Evolutionary conservation across 2,888 invertebrate species (phyloP).

Genomic region (Venusia cambrica): DNA sequence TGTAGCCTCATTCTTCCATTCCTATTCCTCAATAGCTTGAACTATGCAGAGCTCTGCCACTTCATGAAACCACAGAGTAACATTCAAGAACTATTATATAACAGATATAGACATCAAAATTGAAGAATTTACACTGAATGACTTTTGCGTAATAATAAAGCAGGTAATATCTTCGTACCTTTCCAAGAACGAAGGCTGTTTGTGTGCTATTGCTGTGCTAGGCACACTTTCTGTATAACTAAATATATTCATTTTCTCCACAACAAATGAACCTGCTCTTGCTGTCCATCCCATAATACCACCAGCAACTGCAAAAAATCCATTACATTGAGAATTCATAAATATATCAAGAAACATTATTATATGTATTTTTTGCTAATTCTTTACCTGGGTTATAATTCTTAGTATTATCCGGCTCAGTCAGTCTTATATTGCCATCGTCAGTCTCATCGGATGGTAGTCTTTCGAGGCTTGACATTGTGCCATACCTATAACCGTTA

Average conservation of each 20-base stretch:
- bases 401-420: constrained; percentile 60
- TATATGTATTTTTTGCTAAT: no score
- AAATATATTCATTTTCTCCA: constrained; percentile 87
- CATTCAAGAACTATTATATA: no score
- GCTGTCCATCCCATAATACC: constrained; percentile 89
- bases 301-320: constrained; percentile 49
- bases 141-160: no score
- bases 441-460: constrained; percentile 83
- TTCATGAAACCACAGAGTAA: no score
- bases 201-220: constrained; percentile 64
- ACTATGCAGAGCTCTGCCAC: no score
- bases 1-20: no score
- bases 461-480: constrained; percentile 87
- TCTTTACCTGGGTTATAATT: constrained; percentile 51
- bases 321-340: not conserved
- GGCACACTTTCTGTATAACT: constrained; percentile 74
- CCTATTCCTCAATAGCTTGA: no score
- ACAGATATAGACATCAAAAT: no score
- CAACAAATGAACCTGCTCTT: constrained; percentile 89
- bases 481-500: constrained; percentile 79
- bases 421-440: constrained; percentile 78
- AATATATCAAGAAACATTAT: not conserved
- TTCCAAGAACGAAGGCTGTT: constrained; percentile 75
- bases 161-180: constrained; percentile 48
- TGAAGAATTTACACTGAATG: no score